Evolutionary conservation across 2,888 invertebrate species (phyloP), one percentile per base, ranked within the genome.

Genomic region (Noctuana brunneofusca): DNA sequence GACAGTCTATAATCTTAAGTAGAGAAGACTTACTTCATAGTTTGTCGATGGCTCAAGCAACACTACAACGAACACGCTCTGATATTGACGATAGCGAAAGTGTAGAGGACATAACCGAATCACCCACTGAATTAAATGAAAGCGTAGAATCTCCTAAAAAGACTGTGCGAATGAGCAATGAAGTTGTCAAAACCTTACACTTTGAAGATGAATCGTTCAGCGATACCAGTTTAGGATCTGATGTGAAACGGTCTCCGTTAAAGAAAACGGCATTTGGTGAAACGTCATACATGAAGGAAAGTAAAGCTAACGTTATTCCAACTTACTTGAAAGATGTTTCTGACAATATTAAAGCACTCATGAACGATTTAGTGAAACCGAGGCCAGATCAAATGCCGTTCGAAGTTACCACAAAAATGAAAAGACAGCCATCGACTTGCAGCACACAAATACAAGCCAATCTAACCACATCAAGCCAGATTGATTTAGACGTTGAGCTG

Each of bases 311-410:
- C 67, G 89, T 88, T 0, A 90, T 91, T 32, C 91, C 90, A 0
- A 68, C 75, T 0, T 87, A 79, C 59, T 68, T 85, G 50, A 80
- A 78, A 64, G 80, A 84, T 6, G 80, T 86, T 0, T 75, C 84
- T 0, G 83, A 87, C 9, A 81, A 76, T 1, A 70, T 90, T 0
- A 90, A 91, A 58, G 78, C 80, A 1, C 69, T 90, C 1, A 88
- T 90, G 87, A 68, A 72, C 1, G 91, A 91, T 68, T 70, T 90
- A 20, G 83, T 87, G 0, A 89, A 91, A 62, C 91, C 91, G 0
- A 75, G 77, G 53, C 72, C 76, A 0, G 87, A 89, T 24, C 67
- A 69, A 0, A 6, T 78, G 30, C 84, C 85, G 0, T 83, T 78
- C 30, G 76, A 76, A 0, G 49, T 64, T 3, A 55, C 4, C 8